Evolutionary conservation across 2,888 invertebrate genomes (phyloP).

Genomic region (Amblyteles armatorius): DNA sequence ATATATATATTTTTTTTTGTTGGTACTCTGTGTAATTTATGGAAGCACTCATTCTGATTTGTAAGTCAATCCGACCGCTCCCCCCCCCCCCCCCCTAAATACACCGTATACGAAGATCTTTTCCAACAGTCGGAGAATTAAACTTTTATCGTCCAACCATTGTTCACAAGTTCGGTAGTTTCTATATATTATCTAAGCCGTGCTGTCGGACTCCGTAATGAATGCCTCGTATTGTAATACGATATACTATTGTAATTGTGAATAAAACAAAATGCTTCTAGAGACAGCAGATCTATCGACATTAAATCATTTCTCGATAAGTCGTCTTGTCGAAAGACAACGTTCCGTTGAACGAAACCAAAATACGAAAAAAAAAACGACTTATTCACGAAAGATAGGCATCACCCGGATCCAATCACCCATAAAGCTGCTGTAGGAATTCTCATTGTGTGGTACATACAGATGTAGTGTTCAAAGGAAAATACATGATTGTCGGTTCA

Average conservation of each 20-base stretch:
- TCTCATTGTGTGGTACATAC: constrained; percentile 34
- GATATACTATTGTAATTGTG: constrained; percentile 66
- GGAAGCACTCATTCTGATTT: constrained; percentile 16
- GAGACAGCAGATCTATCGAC: constrained; percentile 50
- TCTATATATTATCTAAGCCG: constrained; percentile 55
- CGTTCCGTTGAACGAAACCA: neutral
- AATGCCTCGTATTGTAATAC: constrained; percentile 68
- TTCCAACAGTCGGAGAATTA: neutral
- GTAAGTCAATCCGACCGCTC: constrained; percentile 21
- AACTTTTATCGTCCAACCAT: constrained; percentile 15
- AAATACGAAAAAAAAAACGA: neutral
- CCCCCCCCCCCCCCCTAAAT: neutral
- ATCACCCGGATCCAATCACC: constrained; percentile 58
- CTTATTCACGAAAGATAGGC: constrained; percentile 10
- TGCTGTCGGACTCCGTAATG: constrained; percentile 53
- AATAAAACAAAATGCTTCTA: constrained; percentile 66
- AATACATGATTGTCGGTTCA: constrained; percentile 80
- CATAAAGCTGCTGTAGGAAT: constrained; percentile 43
- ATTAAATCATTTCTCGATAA: constrained; percentile 56
- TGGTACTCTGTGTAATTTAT: constrained; percentile 50
- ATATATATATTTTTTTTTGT: constrained; percentile 36
- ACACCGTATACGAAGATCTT: constrained; percentile 11
- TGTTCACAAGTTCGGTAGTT: constrained; percentile 27
- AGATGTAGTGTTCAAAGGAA: constrained; percentile 65
- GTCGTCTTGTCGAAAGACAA: constrained; percentile 35